A percentile compares a stretch with the other conserved stretches of the same genome.
Evolutionary conservation across 2,888 invertebrate species (phyloP).

Genomic region (Coelogynopora nodosa): DNA sequence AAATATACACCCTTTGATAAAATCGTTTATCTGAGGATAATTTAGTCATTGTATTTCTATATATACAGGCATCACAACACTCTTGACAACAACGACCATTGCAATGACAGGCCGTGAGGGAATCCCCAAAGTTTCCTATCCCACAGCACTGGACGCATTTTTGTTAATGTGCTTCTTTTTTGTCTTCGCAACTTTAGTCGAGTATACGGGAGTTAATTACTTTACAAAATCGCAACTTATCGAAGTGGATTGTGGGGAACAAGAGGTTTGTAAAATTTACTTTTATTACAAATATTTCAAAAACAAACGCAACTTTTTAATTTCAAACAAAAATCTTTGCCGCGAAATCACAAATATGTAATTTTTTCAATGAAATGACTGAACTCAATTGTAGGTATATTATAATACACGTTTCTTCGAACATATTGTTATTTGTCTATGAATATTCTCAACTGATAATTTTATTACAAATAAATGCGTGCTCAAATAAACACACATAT

Average conservation of each 20-base stretch:
- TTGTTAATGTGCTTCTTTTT: constrained; percentile 51
- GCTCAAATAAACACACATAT: too few relatives aligned
- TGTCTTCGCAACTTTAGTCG: constrained; percentile 50
- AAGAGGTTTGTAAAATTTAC: too few relatives aligned
- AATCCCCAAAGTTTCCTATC: constrained; percentile 66
- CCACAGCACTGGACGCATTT: constrained; percentile 51
- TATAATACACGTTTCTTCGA: neutral
- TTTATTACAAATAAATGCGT: too few relatives aligned
- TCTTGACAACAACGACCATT: constrained; percentile 51
- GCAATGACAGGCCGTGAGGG: constrained; percentile 64
- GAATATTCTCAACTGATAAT: too few relatives aligned
- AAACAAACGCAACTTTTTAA: neutral
- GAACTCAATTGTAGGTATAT: neutral
- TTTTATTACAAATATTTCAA: too few relatives aligned
- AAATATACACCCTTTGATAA: too few relatives aligned
- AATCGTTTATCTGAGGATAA: too few relatives aligned
- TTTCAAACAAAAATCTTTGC: neutral
- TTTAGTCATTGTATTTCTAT: too few relatives aligned
- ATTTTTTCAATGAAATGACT: neutral
- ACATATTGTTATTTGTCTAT: too few relatives aligned
- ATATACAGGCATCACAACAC: constrained; percentile 50
- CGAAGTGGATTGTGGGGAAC: constrained; percentile 30
- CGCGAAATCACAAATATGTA: neutral
- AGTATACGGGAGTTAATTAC: constrained; percentile 52
- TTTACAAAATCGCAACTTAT: constrained; percentile 49